phyloP scores from a whole-genome alignment of 2,888 invertebrate species.

The Dichetophora obliterata region DNA sequence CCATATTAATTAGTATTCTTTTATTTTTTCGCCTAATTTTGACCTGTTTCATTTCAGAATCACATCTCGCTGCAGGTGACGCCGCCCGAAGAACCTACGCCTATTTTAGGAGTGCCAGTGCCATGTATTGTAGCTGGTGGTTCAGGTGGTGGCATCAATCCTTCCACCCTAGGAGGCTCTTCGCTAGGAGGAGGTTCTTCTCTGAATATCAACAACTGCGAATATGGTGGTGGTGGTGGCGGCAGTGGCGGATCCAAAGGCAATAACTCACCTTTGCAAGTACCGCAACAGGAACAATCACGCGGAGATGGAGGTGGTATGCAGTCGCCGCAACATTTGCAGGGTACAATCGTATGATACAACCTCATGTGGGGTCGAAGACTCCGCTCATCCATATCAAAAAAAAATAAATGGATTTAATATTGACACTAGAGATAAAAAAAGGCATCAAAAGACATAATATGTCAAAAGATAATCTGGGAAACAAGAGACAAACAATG shows the following conservation, averaged over 20 bases:
- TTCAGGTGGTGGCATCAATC: conserved; percentile 67
- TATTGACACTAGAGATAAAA: conserved; percentile 44
- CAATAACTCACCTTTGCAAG: conserved; percentile 74
- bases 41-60: conserved; percentile 53
- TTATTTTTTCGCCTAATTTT: background rate
- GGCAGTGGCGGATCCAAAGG: conserved; percentile 43
- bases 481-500: background rate
- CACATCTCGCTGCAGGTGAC: conserved; percentile 72
- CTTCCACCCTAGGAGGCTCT: conserved; percentile 64
- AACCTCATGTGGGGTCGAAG: conserved; percentile 93
- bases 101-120: conserved; percentile 67
- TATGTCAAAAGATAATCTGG: background rate
- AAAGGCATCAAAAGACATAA: background rate
- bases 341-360: conserved; percentile 96
- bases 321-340: conserved; percentile 78
- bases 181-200: conserved; percentile 62
- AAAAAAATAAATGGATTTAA: conserved; percentile 73
- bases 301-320: conserved; percentile 62
- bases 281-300: conserved; percentile 66
- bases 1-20: no score
- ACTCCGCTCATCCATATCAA: conserved; percentile 81
- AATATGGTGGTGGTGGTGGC: conserved; percentile 71
- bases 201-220: conserved; percentile 65
- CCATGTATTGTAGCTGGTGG: conserved; percentile 64
- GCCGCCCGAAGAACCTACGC: conserved; percentile 76